These are phyloP conservation scores for Sebastes trivittatus DNA, from an alignment of 2,797 vertebrate species.

Conservation along the genomic window DNA sequence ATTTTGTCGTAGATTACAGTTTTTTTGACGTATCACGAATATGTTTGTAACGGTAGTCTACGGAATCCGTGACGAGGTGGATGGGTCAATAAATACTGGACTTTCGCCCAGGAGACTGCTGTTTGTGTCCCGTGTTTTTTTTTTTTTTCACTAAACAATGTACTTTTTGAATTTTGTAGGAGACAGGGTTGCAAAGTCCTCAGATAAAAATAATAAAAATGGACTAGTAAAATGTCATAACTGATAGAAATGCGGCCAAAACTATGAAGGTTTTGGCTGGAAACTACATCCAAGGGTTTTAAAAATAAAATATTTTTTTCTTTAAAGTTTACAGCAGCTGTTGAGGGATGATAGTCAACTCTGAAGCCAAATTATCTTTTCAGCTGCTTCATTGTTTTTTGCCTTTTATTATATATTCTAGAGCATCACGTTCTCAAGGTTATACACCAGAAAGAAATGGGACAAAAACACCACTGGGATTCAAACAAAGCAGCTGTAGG, in stretches of 20 bases:
- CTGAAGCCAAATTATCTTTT: neutral
- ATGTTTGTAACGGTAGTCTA: no score
- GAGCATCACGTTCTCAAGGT: slow-evolving; percentile 13
- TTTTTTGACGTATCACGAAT: no score
- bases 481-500: neutral
- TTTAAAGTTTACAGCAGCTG: neutral
- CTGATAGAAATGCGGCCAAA: neutral
- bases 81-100: no score
- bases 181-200: neutral
- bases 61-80: no score
- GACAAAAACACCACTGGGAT: slow-evolving; percentile 23
- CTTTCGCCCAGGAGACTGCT: no score
- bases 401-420: neutral
- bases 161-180: neutral
- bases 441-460: slow-evolving; percentile 6
- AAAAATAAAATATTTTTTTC: neutral
- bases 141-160: no score
- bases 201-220: neutral
- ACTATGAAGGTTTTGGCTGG: fast-evolving
- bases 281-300: neutral
- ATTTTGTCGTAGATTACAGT: no score
- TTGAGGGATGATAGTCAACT: neutral
- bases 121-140: no score
- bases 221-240: neutral
- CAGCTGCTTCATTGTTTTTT: neutral